Percentiles rank a stretch among this genome's conserved stretches.
Evolutionary conservation across 2,797 vertebrate species (phyloP).

Genomic region (Xiphorhynchus erythropygius): DNA sequence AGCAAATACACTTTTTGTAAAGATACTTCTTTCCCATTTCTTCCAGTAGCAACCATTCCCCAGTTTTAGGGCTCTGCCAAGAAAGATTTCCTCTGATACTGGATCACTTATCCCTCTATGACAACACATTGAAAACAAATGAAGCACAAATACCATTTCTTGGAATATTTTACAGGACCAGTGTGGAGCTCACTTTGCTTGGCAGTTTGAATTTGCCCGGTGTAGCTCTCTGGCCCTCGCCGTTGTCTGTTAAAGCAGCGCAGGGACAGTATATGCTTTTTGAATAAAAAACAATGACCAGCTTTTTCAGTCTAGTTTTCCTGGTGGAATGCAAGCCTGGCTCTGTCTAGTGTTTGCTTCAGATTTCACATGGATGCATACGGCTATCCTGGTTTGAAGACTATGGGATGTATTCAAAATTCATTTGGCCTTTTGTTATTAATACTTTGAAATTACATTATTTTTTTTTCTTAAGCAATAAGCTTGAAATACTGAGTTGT

Average conservation of each 20-base stretch:
- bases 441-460: background rate
- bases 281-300: background rate
- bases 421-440: background rate
- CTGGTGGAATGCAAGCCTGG: background rate
- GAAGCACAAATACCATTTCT: conserved; percentile 1
- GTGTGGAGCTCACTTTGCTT: background rate
- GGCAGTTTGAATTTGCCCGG: background rate
- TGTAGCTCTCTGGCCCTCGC: background rate
- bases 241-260: background rate
- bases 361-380: background rate
- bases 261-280: background rate
- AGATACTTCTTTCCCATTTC: background rate
- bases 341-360: background rate
- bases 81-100: background rate
- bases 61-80: background rate
- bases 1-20: background rate
- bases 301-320: background rate
- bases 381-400: background rate
- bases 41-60: background rate
- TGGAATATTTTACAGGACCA: background rate
- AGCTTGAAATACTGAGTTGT: background rate
- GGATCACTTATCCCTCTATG: background rate
- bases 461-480: background rate
- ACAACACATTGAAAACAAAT: background rate
- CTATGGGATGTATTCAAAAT: background rate